Conservation (phyloP, 2,113 vertebrate species). For the Perca schrenkii region DNA sequence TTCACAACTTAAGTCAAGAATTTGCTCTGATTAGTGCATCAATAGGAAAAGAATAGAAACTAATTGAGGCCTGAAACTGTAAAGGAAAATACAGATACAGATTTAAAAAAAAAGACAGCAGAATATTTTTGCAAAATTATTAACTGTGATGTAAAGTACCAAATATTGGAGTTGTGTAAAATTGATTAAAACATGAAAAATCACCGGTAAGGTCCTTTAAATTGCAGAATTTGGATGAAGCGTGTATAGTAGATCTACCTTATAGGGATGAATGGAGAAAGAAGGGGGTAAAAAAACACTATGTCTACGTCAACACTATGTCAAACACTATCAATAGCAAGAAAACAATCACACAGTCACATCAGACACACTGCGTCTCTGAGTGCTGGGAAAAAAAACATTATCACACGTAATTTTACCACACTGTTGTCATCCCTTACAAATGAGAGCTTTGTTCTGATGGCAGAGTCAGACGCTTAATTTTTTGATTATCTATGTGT, state of each 20-base stretch:
- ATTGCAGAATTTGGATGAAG: background rate
- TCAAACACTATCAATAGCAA: background rate
- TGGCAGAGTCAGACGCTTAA: conserved; percentile 32
- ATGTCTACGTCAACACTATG: background rate
- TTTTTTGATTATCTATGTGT: conserved; percentile 60
- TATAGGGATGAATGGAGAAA: background rate
- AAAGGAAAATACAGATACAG: background rate
- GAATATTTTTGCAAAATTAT: background rate
- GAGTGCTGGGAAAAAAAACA: conserved; percentile 7
- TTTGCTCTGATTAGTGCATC: background rate
- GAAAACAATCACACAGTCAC: background rate
- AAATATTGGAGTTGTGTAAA: background rate
- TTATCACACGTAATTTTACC: conserved; percentile 46
- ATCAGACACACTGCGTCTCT: background rate
- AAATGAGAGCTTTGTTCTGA: conserved; percentile 56
- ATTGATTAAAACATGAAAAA: background rate
- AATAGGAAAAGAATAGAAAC: background rate
- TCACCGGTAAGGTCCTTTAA: background rate
- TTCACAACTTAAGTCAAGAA: conserved; percentile 5
- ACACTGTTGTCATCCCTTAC: conserved; percentile 24
- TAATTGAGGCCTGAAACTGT: background rate
- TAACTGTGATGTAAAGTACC: background rate
- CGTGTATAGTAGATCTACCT: background rate
- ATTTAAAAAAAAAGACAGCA: background rate
- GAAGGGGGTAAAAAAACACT: background rate